phyloP scores from a whole-genome alignment of 1,140 invertebrate genomes.

The Catajapyx aquilonaris region DNA sequence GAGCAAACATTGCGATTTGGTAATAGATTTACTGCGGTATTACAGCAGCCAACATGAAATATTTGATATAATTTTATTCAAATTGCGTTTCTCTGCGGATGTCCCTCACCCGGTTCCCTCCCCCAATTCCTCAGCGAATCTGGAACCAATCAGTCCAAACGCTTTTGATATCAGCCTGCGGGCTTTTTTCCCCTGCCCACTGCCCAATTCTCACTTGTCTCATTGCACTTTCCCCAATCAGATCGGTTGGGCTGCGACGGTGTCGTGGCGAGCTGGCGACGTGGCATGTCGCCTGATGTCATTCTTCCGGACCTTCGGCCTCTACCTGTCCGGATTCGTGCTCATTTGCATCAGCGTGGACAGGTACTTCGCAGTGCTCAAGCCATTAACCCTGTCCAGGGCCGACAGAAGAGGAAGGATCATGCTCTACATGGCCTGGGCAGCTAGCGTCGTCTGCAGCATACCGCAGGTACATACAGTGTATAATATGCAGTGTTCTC shows the following conservation, averaged over 20 bases:
- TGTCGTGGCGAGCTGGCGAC: constrained; percentile 61
- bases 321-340: constrained; percentile 68
- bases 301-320: constrained; percentile 63
- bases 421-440: constrained; percentile 56
- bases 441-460: constrained; percentile 51
- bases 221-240: too few species aligned
- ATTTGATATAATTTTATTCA: too few species aligned
- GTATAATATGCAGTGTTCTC: background rate
- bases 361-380: constrained; percentile 68
- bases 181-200: too few species aligned
- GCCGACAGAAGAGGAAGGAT: constrained; percentile 43
- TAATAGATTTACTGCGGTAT: too few species aligned
- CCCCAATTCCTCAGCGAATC: too few species aligned
- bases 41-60: too few species aligned
- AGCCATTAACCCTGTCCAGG: constrained; percentile 45
- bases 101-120: too few species aligned
- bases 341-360: constrained; percentile 71
- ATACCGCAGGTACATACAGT: constrained; percentile 45
- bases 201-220: too few species aligned
- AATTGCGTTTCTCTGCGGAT: too few species aligned
- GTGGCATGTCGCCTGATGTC: constrained; percentile 58
- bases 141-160: too few species aligned
- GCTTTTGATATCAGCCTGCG: too few species aligned
- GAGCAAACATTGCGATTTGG: too few species aligned
- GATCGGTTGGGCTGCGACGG: constrained; percentile 64